Conservation (phyloP, 2,113 vertebrate genomes). For the Callaeas wilsoni region DNA sequence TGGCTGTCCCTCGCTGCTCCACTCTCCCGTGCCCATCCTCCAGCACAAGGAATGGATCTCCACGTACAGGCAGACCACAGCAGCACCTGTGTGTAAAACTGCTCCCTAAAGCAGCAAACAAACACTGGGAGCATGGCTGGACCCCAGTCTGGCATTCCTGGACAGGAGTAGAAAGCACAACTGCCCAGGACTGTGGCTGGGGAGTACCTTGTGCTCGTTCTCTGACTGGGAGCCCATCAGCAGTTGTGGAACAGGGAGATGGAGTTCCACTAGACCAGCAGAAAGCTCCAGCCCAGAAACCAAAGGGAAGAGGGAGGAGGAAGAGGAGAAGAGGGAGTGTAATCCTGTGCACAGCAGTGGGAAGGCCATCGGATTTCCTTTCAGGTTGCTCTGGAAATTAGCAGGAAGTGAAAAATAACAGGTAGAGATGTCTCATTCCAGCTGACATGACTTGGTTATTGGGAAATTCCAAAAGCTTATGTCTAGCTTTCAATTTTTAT, state of each 20-base stretch:
- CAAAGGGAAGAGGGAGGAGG: not conserved
- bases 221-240: not conserved
- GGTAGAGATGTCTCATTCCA: not conserved
- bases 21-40: accelerated
- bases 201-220: not conserved
- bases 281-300: not conserved
- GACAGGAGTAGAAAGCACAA: not conserved
- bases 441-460: not conserved
- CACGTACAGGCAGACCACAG: not conserved
- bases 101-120: not conserved
- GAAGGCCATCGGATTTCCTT: not conserved
- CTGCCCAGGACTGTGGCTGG: not conserved
- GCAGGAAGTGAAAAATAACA: not conserved
- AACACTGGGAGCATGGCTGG: accelerated
- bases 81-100: not conserved
- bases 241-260: not conserved
- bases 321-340: not conserved
- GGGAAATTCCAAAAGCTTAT: not conserved
- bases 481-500: not conserved
- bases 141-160: accelerated
- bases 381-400: not conserved
- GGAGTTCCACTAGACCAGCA: not conserved
- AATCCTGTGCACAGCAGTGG: not conserved
- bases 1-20: not conserved
- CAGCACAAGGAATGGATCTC: not conserved